These are phyloP conservation scores for Avahi laniger DNA, from an alignment of 2,797 vertebrate genomes.

Conservation along the genomic window DNA sequence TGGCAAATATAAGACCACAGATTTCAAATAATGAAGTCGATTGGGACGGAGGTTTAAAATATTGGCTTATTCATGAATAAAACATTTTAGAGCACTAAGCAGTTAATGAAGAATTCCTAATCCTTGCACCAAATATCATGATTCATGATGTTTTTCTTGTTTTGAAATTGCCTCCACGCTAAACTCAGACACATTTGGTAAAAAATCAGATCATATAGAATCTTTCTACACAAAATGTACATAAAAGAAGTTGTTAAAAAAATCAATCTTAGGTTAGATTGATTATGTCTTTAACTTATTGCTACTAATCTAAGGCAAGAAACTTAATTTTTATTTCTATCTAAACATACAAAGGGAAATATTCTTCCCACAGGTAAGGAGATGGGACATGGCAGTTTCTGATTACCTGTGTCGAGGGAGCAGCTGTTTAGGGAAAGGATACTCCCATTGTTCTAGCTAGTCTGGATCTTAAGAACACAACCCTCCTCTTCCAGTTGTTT, in stretches of 20 bases:
- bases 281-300: constrained; percentile 6
- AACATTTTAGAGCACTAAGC: constrained; percentile 5
- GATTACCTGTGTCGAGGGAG: not conserved
- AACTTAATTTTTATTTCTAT: not conserved
- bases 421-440: not conserved
- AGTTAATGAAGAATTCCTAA: constrained; percentile 20
- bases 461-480: not conserved
- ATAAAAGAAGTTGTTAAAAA: not conserved
- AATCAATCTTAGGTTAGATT: not conserved
- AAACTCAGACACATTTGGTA: not conserved
- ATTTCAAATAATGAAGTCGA: constrained; percentile 50
- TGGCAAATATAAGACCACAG: constrained; percentile 16
- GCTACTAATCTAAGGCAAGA: not conserved
- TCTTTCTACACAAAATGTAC: not conserved
- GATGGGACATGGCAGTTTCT: not conserved
- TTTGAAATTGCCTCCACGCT: constrained; percentile 26
- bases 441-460: not conserved
- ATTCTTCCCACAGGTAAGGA: not conserved
- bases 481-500: not conserved
- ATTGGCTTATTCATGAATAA: constrained; percentile 36
- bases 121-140: constrained; percentile 6
- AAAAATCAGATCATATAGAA: not conserved
- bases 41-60: constrained; percentile 18
- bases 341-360: not conserved
- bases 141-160: constrained; percentile 18